These are phyloP conservation scores for Microctonus brassicae DNA, from an alignment of 2,888 invertebrate species.

Conservation along the genomic window DNA sequence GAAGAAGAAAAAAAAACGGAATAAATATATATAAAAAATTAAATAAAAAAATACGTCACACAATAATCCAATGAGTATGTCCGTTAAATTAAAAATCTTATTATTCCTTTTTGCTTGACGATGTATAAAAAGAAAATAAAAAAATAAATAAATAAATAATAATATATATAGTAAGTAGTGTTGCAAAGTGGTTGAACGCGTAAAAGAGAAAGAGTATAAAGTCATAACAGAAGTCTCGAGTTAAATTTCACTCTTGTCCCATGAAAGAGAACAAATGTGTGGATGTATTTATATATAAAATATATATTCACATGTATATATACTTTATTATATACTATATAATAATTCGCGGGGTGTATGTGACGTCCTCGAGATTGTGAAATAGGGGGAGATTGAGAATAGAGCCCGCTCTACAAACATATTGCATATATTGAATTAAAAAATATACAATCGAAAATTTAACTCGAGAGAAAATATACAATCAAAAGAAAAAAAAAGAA, in stretches of 20 bases:
- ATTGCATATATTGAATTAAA: not conserved
- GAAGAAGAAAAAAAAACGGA: not conserved
- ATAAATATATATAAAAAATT: not conserved
- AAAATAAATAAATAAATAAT: not conserved
- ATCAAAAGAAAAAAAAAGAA: no score
- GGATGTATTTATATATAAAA: no score
- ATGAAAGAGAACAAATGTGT: constrained; percentile 34
- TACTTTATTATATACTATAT: no score
- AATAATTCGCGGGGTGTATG: constrained; percentile 33
- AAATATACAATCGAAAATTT: no score
- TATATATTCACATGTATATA: no score
- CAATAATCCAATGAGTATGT: constrained; percentile 49
- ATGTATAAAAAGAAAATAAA: not conserved
- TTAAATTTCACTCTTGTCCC: not conserved
- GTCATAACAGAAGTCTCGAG: not conserved
- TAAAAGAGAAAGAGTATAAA: constrained; percentile 21
- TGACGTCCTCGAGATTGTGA: constrained; percentile 45
- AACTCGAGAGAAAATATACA: no score
- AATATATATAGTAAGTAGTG: not conserved
- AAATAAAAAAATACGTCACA: constrained; percentile 45
- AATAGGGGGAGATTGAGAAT: constrained; percentile 39
- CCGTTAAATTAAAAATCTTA: constrained; percentile 19
- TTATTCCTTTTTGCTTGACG: not conserved
- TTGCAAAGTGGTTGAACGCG: constrained; percentile 25
- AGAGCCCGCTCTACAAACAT: constrained; percentile 57